These are phyloP conservation scores for Eupeodes corollae DNA, from an alignment of 1,140 invertebrate genomes.

Conservation along the genomic window DNA sequence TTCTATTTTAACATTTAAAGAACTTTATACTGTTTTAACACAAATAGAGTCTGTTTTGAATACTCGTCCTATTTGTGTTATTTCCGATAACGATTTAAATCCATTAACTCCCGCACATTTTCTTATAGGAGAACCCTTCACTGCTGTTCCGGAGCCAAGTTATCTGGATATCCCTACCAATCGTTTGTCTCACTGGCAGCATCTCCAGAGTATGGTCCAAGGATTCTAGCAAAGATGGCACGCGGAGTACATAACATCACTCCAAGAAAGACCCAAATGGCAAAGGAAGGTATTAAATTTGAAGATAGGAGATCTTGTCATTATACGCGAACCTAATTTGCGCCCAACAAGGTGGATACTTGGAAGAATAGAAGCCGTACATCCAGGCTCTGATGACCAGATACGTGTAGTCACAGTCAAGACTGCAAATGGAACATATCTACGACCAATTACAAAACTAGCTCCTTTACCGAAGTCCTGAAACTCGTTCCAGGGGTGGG, in stretches of 20 bases:
- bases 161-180: background rate
- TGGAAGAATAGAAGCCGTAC: constrained; percentile 8
- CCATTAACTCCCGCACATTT: constrained; percentile 36
- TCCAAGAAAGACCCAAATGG: constrained; percentile 18
- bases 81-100: constrained; percentile 19
- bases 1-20: constrained; percentile 18
- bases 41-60: constrained; percentile 27
- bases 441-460: constrained; percentile 4
- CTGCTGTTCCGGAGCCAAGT: constrained; percentile 8
- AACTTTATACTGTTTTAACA: constrained; percentile 16
- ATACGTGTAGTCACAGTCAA: constrained; percentile 17
- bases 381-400: constrained; percentile 16
- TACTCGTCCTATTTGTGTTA: constrained; percentile 19
- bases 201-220: constrained; percentile 10
- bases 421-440: background rate
- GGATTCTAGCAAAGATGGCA: constrained; percentile 17
- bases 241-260: constrained; percentile 14
- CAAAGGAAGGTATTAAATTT: constrained; percentile 5
- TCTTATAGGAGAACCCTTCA: constrained; percentile 24
- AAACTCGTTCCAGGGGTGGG: no score
- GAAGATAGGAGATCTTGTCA: constrained; percentile 12
- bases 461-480: background rate
- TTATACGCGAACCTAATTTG: constrained; percentile 15
- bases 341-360: constrained; percentile 19
- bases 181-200: constrained; percentile 14